Evolutionary conservation across 2,797 vertebrate genomes (phyloP), one percentile per base, ranked within the genome.

Genomic region (Rhyacichthys aspro): DNA sequence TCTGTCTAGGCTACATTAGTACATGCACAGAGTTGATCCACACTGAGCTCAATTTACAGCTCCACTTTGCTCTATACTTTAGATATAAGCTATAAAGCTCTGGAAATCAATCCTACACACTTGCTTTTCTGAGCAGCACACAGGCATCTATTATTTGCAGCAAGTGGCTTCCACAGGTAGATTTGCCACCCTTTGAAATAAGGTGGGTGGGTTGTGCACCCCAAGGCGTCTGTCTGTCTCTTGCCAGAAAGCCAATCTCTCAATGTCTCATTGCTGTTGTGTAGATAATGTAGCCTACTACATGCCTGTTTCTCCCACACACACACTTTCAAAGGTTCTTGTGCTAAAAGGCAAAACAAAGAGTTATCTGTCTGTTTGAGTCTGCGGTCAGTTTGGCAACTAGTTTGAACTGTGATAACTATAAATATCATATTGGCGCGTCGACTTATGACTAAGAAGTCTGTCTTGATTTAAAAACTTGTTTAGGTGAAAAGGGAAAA

Each of bases 141-240:
- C 83, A 84, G 86, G 77, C 70, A 39, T 61, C 83, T 72, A 83
- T 88, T 90, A 89, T 91, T 69, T 37, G 9, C 60, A 79, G 75
- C 78, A 75, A 84, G 81, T 70, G 72, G 16, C 72, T 79, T 88
- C 84, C 74, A 68, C 81, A 75, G 82, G 84, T 85, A 85, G 68
- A 76, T 69, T 61, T 82, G 74, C 82, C 82, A 89, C 82, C 79
- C 78, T 85, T 76, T 86, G 84, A 87, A 89, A 82, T 82, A 63
- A 85, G 83, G 86, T 83, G 78, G 79, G 82, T 80, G 72, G 81
- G 76, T 86, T 82, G 67, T 53, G 76, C 79, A 78, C 64, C 63
- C 71, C 64, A 43, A 75, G 91, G 90, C 90, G 89, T 90, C 90
- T 85, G 82, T 84, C 85, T 90, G 90, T 91, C 90, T 91, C 89